Evolutionary conservation across 1,140 invertebrate species (phyloP), one percentile per base, ranked within the genome.

Genomic region (Mactra quadrangularis): DNA sequence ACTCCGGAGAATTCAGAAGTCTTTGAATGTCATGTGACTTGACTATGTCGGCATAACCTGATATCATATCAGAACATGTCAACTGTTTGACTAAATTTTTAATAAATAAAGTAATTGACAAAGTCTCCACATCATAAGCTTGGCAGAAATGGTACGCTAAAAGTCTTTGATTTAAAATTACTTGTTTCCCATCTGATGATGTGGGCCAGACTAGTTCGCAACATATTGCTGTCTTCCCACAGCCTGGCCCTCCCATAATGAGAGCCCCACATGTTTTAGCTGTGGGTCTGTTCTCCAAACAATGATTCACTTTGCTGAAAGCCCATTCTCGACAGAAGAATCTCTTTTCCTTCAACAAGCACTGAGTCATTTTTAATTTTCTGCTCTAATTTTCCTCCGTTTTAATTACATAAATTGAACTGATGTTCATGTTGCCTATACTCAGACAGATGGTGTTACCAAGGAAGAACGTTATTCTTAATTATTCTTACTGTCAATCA

Each of bases 281-380:
- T 31, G 91, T 88, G 38, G 90, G 89, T 38, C 91, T 85, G 81
- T 88, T 93, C 87, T 98, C 97, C 84, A 99, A 90, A 84, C 97
- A 98, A 86, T 98, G 96, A 1, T 96, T 95, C n/a, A 99, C 94
- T 93, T 99, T 99, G 90, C 97, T 96, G 87, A 99, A 98, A 1
- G 97, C 97, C 98, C 98, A 99, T 93, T 99, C 97, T 19, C 98
- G 95, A 89, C 96, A 96, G 91, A 95, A 97, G 94, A 92, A 93
- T 1, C 88, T 86, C 79, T 91, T 92, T n/a, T 87, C 87, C 84
- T 88, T 86, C 41, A 92, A 70, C 35, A 92, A 68, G 62, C 90
- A 88, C 22, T 89, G 83, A 29, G 89, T 85, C 90, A 91, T 92
- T 35, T 83, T 87, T 19, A 47, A 47, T 52, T 66, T 9, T 35